These are phyloP conservation scores for Brachionichthys hirsutus DNA, from an alignment of 2,113 vertebrate genomes.

Conservation along the genomic window DNA sequence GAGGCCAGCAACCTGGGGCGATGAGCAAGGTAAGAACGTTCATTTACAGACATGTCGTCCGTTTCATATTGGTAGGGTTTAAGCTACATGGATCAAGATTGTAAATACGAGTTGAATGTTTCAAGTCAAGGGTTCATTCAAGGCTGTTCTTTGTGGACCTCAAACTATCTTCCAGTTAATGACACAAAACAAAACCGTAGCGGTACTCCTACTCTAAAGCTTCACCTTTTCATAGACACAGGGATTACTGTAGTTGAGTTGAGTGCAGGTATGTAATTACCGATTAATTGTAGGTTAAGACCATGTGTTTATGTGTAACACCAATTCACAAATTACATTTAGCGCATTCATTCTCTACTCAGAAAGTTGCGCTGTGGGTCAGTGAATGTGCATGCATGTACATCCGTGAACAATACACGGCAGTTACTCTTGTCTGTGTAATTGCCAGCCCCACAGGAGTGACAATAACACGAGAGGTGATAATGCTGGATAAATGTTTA, in stretches of 20 bases:
- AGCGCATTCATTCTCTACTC: no score
- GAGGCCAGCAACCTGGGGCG: constrained; percentile 88
- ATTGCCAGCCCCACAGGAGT: constrained; percentile 31
- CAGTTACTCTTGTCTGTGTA: constrained; percentile 6
- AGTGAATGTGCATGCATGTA: background rate
- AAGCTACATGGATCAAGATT: background rate
- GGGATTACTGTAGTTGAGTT: background rate
- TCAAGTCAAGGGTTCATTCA: no score
- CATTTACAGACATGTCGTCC: background rate
- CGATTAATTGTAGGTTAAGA: background rate
- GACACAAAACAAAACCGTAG: background rate
- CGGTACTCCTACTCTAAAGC: background rate
- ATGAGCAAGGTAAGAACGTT: constrained; percentile 83
- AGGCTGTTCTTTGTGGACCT: background rate
- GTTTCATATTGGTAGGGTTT: background rate
- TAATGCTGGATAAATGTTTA: constrained; percentile 13
- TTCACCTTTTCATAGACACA: background rate
- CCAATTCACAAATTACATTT: background rate
- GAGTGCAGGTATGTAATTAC: background rate
- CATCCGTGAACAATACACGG: background rate
- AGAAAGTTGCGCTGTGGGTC: background rate
- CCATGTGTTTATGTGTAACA: background rate
- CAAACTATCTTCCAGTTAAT: background rate
- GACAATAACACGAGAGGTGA: constrained; percentile 20
- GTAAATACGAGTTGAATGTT: no score